Base-by-base conservation (phyloP, 2,113 vertebrate genomes). In the Desmodus rotundus region DNA sequence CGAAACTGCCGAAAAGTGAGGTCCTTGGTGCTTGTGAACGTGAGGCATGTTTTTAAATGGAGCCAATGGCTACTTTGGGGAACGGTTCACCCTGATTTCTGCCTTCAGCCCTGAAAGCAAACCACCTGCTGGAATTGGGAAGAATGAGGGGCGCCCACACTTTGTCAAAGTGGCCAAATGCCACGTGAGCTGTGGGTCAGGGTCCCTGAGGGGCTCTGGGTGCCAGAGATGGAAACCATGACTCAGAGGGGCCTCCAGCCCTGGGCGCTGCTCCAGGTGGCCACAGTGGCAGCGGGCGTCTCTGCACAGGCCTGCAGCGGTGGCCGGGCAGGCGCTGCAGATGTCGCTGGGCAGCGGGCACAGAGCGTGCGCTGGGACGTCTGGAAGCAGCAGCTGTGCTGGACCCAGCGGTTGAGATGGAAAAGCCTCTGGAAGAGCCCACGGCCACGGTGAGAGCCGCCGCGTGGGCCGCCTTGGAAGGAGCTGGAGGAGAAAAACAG, bases 81-180 rank as follows among this genome's bases (percentile, higher is more conserved):
- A 36, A 7, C 20, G 1, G 20, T 16, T 52, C 45, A 15, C 63
- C 19, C 68, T 11, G 3, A 6, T 19, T n/a, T 56, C 77, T 68
- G 24, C 68, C 54, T 31, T 38, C 15, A 26, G 56, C n/a, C 38
- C 36, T 2, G 0, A 43, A 4, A 38, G 63, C 54, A 65, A 28
- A 6, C n/a, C 36, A 0, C 13, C 36, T 3, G 2, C 61, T 0
- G 58, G 0, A 0, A 22, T 7, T 54, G 41, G 26, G n/a, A 4
- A 12, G 8, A 43, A 36, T 3, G 26, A 43, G 41, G 36, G 8
- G n/a, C 2, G 2, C 52, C 63, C 38, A 1, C 22, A 6, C 5
- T 24, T 11, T 7, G 41, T 6, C 4, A 0, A 12, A 7, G 33
- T 1, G 24, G 68, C 58, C 31, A 36, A 26, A 16, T 2, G 65